Base-by-base conservation (phyloP, 2,888 invertebrate genomes). In the Tupiocoris notatus region DNA sequence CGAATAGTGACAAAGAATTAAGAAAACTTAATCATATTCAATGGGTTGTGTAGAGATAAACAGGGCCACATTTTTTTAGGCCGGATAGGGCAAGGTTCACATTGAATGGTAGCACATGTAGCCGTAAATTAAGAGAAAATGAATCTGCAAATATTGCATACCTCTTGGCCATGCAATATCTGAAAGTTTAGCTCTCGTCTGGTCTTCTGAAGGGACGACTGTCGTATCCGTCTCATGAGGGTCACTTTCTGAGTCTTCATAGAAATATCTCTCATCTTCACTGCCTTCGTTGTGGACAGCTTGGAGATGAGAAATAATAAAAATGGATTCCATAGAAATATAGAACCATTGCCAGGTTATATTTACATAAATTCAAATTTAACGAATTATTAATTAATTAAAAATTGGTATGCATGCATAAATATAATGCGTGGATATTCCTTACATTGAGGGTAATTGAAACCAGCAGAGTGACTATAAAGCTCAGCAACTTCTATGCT, bases 401-500 rank as follows among this genome's bases (percentile, higher is more conserved):
- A 54, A 54, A 54, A 12, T 12, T 7, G 12, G 7, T 54, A 12
- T 54, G 12, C 54, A 12, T 54, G 12, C 54, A 54, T n/a, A n/a
- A n/a, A n/a, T n/a, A n/a, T n/a, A n/a, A n/a, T n/a, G n/a, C n/a
- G n/a, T n/a, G n/a, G n/a, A n/a, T n/a, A 24, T 71, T 73, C 3
- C 73, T 73, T 63, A 73, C 73, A 73, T 73, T 62, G 76, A 39
- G 77, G 65, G 58, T 77, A 78, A 17, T 73, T 74, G 2, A 71
- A 58, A 24, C 75, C 67, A 20, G 76, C 75, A 17, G 77, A 75
- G 58, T 77, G 71, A 9, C 78, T 75, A 68, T 80, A 80, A n/a
- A 80, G 67, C 20, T 80, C 80, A 9, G 78, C 79, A 24, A 79
- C 77, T 62, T 80, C 80, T 25, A 80, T 79, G 65, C 80, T 80